phyloP scores from a whole-genome alignment of 2,888 invertebrate genomes.

The Tridacna gigas region DNA sequence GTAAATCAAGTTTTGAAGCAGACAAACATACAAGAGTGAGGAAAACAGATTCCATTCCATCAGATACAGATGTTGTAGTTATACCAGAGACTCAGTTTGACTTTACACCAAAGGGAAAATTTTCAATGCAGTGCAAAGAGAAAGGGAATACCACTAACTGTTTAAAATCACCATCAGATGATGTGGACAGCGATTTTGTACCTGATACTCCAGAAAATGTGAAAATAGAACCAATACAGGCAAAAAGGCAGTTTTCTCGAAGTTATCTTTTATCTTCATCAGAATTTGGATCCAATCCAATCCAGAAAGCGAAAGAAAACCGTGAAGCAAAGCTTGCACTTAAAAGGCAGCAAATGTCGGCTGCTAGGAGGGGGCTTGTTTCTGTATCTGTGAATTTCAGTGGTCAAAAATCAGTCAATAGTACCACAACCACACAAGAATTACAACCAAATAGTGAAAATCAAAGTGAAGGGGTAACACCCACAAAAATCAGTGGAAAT shows the following conservation, averaged over 20 bases:
- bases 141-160: neutral
- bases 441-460: neutral
- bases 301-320: conserved; percentile 65
- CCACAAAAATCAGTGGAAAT: conserved; percentile 55
- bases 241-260: conserved; percentile 59
- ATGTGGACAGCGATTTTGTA: conserved; percentile 67
- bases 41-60: neutral
- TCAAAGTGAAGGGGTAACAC: conserved; percentile 33
- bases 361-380: conserved; percentile 50
- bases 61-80: conserved; percentile 27
- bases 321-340: conserved; percentile 52
- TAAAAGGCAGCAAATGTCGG: conserved; percentile 38
- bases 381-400: conserved; percentile 64
- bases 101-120: conserved; percentile 50
- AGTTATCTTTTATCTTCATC: conserved; percentile 70
- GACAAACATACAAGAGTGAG: neutral
- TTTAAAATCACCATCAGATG: conserved; percentile 36
- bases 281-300: conserved; percentile 66
- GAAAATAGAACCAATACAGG: conserved; percentile 36
- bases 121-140: neutral
- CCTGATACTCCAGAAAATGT: conserved; percentile 74
- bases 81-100: conserved; percentile 71
- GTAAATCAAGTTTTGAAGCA: neutral
- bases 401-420: conserved; percentile 2
- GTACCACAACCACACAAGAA: neutral